Percentiles rank a stretch among this genome's conserved stretches.
These are phyloP conservation scores for Diorhabda sublineata DNA, from an alignment of 1,140 invertebrate species.

Conservation along the genomic window DNA sequence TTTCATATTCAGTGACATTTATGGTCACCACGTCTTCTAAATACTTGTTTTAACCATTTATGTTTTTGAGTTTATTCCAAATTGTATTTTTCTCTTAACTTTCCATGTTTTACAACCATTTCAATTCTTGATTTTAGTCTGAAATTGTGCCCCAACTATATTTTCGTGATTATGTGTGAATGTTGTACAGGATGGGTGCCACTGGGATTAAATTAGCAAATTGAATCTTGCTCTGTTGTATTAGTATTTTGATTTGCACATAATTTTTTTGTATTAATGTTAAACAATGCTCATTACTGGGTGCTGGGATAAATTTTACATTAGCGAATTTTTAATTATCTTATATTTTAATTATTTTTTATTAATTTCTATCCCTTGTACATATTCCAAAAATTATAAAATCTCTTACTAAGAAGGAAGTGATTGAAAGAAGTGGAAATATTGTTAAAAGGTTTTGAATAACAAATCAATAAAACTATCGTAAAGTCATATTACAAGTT, in stretches of 20 bases:
- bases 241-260: constrained; percentile 14
- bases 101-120: neutral
- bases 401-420: neutral
- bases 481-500: too few relatives aligned
- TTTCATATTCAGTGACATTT: too few relatives aligned
- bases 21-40: too few relatives aligned
- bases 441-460: neutral
- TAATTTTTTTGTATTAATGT: constrained; percentile 11
- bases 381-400: constrained; percentile 1
- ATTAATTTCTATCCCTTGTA: neutral
- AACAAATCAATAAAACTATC: too few relatives aligned
- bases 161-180: neutral
- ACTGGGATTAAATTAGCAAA: constrained; percentile 6
- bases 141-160: neutral
- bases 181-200: neutral
- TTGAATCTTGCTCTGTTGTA: constrained; percentile 6
- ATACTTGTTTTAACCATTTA: too few relatives aligned
- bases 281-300: constrained; percentile 24
- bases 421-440: neutral
- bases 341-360: constrained; percentile 7
- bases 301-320: constrained; percentile 23
- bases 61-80: neutral
- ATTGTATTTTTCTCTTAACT: neutral
- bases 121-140: neutral
- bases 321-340: constrained; percentile 11